Evolutionary conservation across 2,113 vertebrate genomes (phyloP).

Genomic region (Trichechus manatus): DNA sequence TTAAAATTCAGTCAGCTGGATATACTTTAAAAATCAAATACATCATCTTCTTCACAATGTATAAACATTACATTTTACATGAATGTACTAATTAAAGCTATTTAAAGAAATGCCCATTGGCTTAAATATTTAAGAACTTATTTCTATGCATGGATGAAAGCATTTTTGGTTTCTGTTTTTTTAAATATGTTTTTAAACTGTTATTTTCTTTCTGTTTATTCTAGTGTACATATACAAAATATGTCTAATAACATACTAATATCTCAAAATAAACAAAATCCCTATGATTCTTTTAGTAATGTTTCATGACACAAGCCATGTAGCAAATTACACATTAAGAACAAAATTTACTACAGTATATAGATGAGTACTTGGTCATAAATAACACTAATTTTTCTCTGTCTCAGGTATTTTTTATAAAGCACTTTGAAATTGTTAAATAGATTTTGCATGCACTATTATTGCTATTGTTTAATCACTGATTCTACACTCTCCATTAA

Average conservation of each 20-base stretch:
- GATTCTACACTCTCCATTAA: background rate
- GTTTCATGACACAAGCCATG: background rate
- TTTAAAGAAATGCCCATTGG: background rate
- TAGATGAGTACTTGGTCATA: background rate
- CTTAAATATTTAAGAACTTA: slow-evolving; percentile 47
- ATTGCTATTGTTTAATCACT: slow-evolving; percentile 31
- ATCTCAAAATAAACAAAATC: background rate
- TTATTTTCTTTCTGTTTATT: slow-evolving; percentile 33
- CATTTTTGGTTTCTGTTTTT: slow-evolving; percentile 51
- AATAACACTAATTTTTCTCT: background rate
- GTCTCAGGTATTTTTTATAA: background rate
- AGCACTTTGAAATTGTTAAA: background rate
- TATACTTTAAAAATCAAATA: slow-evolving; percentile 33
- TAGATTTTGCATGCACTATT: background rate
- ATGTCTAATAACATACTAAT: background rate
- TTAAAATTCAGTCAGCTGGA: slow-evolving; percentile 59
- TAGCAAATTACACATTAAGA: background rate
- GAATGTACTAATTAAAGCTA: slow-evolving; percentile 24
- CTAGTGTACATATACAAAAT: background rate
- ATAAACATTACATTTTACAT: slow-evolving; percentile 16
- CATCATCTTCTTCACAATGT: background rate
- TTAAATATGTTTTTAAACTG: slow-evolving; percentile 25
- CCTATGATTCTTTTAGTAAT: background rate
- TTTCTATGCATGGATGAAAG: background rate
- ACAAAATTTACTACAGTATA: background rate